Base-by-base conservation (phyloP, 2,797 vertebrate genomes). In the Propithecus deckenii region DNA sequence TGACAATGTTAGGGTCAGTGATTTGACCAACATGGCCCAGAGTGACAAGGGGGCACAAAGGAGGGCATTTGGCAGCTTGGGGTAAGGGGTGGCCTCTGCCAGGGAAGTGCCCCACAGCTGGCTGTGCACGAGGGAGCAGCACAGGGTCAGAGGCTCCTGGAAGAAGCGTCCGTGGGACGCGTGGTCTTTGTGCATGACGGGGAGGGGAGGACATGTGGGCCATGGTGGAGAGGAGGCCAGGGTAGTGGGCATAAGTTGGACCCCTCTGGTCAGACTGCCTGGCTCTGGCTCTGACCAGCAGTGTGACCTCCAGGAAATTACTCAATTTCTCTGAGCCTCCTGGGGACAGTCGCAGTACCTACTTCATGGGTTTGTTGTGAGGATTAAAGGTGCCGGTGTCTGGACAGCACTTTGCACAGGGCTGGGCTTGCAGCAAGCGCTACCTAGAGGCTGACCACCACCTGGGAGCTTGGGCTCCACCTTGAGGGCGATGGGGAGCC, bases 161-260 rank as follows among this genome's bases (percentile, higher is more conserved):
- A 83, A 14, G 30, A 50, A 6, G 61, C 14, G 3, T 46, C 30
- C 23, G 46, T 18, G 52, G 30, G 30, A 18, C 1, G 2, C 69
- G 25, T 2, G 5, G 10, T 32, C 79, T 75, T 81, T 59, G 23
- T 5, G 30, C 7, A 2, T 1, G 14, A 17, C 1, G 13, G 11
- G n/a, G 72, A 59, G 32, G 20, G 59, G 32, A 32, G 46, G 20
- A n/a, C 0, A 30, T n/a, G 35, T 63, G 59, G 71, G 46, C 52
- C 14, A 8, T 32, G 22, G 7, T 30, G 14, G 23, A 5, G 30
- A 35, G 38, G 25, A 28, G 59, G 22, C 67, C 15, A n/a, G 41
- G 48, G 7, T 1, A 0, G n/a, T 1, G 8, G 81, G 8, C 61
- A 10, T 0, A 0, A 75, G 35, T 2, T 52, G 25, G 63, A 55